phyloP scores from a whole-genome alignment of 2,888 invertebrate genomes.

The Platerodrilus igneus region DNA sequence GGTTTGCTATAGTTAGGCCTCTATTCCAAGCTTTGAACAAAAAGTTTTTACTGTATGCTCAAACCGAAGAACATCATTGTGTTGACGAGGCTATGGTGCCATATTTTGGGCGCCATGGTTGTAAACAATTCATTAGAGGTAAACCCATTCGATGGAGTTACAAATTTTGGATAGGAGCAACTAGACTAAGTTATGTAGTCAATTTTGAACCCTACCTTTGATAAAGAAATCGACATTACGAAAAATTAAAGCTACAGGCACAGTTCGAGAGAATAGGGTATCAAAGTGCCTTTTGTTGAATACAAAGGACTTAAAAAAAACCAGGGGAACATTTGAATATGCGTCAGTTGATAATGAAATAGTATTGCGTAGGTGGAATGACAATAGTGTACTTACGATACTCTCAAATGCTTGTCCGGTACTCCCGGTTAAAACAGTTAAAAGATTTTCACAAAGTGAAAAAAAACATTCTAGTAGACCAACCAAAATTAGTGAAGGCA shows the following conservation, averaged over 20 bases:
- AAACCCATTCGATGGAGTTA: slow-evolving; percentile 10
- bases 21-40: slow-evolving; percentile 26
- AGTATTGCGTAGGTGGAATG: too few species aligned
- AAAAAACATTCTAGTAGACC: too few species aligned
- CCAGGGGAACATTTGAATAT: too few species aligned
- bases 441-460: too few species aligned
- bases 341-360: too few species aligned
- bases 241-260: slow-evolving; percentile 14
- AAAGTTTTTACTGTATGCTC: slow-evolving; percentile 29
- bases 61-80: slow-evolving; percentile 26
- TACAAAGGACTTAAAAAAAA: too few species aligned
- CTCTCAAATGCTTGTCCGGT: too few species aligned
- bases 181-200: slow-evolving; percentile 28
- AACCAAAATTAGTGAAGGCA: too few species aligned
- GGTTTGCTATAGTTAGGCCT: slow-evolving; percentile 31
- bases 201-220: slow-evolving; percentile 28
- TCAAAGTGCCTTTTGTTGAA: too few species aligned
- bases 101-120: slow-evolving; percentile 4
- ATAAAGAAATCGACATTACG: slow-evolving; percentile 3
- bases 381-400: too few species aligned
- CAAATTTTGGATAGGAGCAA: slow-evolving; percentile 32
- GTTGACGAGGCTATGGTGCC: slow-evolving; percentile 18
- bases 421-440: too few species aligned
- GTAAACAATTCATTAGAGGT: slow-evolving; percentile 9
- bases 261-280: slow-evolving; percentile 10